phyloP scores from a whole-genome alignment of 1,140 invertebrate genomes.

The Drosophila tropicalis region DNA sequence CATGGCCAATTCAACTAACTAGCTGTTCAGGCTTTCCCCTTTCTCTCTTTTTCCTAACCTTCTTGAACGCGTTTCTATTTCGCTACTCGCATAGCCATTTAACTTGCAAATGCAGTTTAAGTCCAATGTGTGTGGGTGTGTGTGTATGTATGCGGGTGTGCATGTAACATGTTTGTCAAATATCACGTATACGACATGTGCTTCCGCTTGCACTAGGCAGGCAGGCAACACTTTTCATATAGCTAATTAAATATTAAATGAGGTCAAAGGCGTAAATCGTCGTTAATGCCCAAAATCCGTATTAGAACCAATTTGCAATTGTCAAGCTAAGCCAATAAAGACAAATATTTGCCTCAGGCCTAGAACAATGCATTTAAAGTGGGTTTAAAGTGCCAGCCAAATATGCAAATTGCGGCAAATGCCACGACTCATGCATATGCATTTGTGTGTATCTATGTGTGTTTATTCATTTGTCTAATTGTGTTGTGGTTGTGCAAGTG shows the following conservation, averaged over 20 bases:
- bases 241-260: slow-evolving; percentile 75
- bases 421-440: slow-evolving; percentile 64
- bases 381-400: slow-evolving; percentile 17
- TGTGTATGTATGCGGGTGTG: slow-evolving; percentile 2
- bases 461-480: slow-evolving; percentile 77
- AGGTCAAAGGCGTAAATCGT: slow-evolving; percentile 53
- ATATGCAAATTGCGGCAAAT: slow-evolving; percentile 40
- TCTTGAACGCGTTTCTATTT: neutral
- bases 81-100: slow-evolving; percentile 15
- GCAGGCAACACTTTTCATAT: slow-evolving; percentile 45
- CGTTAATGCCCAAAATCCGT: slow-evolving; percentile 52
- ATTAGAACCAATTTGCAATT: slow-evolving; percentile 45
- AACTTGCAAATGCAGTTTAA: slow-evolving; percentile 56
- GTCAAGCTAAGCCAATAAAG: slow-evolving; percentile 15
- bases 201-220: slow-evolving; percentile 49
- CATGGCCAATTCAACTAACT: slow-evolving; percentile 20
- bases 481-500: slow-evolving; percentile 54
- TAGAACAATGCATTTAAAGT: slow-evolving; percentile 29
- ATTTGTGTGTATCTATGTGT: slow-evolving; percentile 39
- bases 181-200: slow-evolving; percentile 77
- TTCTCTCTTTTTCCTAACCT: neutral
- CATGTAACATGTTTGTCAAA: slow-evolving; percentile 67
- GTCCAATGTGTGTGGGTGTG: slow-evolving; percentile 23
- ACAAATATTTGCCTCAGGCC: slow-evolving; percentile 41
- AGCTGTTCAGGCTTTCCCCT: neutral